phyloP scores from a whole-genome alignment of 1,140 invertebrate genomes.

The Epicauta chinensis region DNA sequence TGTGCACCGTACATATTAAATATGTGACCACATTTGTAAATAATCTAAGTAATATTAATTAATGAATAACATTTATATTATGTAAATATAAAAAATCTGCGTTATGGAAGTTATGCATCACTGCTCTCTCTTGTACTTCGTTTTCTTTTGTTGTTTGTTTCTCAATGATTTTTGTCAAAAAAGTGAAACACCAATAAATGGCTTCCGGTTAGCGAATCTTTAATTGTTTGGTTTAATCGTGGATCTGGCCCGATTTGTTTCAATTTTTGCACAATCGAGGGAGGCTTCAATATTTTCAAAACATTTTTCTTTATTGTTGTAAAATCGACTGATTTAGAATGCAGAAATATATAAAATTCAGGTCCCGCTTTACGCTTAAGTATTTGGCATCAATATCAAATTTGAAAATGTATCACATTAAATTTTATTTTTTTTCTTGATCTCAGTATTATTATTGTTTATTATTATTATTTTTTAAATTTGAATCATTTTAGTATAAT shows the following conservation, averaged over 20 bases:
- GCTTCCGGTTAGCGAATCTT: not conserved
- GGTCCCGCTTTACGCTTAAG: too few species aligned
- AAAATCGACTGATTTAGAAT: not conserved
- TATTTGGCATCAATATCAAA: too few species aligned
- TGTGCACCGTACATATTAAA: slow-evolving; percentile 26
- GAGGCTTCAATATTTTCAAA: slow-evolving; percentile 19
- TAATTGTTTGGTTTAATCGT: slow-evolving; percentile 8
- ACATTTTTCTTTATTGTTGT: slow-evolving; percentile 12
- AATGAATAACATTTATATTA: slow-evolving; percentile 21
- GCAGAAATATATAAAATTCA: too few species aligned
- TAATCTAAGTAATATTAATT: slow-evolving; percentile 30
- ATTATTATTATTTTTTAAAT: slow-evolving; percentile 28
- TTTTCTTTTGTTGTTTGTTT: slow-evolving; percentile 5
- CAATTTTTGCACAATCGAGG: slow-evolving; percentile 7
- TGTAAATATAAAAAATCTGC: slow-evolving; percentile 19
- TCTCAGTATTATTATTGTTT: slow-evolving; percentile 42
- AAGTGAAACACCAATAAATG: not conserved
- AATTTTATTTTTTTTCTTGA: slow-evolving; percentile 25
- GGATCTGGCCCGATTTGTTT: slow-evolving; percentile 17
- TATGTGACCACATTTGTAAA: slow-evolving; percentile 34
- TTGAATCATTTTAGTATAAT: slow-evolving; percentile 28
- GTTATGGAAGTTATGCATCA: slow-evolving; percentile 18
- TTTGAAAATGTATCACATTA: slow-evolving; percentile 7
- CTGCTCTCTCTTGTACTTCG: slow-evolving; percentile 15
- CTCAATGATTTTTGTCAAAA: not conserved